These are phyloP conservation scores for Drosophila recens DNA, from an alignment of 2,888 invertebrate genomes.

Conservation along the genomic window DNA sequence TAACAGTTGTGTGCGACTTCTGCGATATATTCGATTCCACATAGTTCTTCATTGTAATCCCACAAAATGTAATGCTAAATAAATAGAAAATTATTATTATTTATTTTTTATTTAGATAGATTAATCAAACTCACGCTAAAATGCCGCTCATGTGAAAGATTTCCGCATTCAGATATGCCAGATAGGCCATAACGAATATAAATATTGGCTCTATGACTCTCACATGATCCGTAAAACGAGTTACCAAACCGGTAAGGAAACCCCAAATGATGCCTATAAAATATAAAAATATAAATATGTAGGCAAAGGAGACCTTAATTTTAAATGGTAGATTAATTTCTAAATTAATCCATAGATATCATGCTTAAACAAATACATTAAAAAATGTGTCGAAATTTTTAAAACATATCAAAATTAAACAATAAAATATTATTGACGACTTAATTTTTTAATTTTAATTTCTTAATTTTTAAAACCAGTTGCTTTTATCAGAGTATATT, in stretches of 20 bases:
- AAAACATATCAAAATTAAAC: too few relatives aligned
- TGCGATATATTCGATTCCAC: constrained; percentile 98
- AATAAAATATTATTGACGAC: too few relatives aligned
- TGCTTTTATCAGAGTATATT: too few relatives aligned
- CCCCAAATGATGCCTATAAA: constrained; percentile 92
- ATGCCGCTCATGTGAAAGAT: constrained; percentile 99
- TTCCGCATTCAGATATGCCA: constrained; percentile 98
- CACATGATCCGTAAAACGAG: constrained; percentile 97
- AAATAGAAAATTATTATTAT: too few relatives aligned
- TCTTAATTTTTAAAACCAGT: too few relatives aligned
- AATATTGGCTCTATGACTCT: constrained; percentile 99
- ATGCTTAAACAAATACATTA: too few relatives aligned
- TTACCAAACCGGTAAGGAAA: constrained; percentile 96
- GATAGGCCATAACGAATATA: constrained; percentile 98
- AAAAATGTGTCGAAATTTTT: too few relatives aligned
- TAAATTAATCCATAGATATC: too few relatives aligned
- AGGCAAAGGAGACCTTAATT: background rate
- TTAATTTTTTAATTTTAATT: too few relatives aligned
- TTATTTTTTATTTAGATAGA: background rate
- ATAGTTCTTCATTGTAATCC: constrained; percentile 99
- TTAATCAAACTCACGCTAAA: constrained; percentile 93
- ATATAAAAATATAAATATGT: background rate
- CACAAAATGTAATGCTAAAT: constrained; percentile 97
- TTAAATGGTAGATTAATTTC: too few relatives aligned
- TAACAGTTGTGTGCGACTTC: constrained; percentile 98